Conservation (phyloP, 2,113 vertebrate genomes). For the Illadopsis cleaveri region DNA sequence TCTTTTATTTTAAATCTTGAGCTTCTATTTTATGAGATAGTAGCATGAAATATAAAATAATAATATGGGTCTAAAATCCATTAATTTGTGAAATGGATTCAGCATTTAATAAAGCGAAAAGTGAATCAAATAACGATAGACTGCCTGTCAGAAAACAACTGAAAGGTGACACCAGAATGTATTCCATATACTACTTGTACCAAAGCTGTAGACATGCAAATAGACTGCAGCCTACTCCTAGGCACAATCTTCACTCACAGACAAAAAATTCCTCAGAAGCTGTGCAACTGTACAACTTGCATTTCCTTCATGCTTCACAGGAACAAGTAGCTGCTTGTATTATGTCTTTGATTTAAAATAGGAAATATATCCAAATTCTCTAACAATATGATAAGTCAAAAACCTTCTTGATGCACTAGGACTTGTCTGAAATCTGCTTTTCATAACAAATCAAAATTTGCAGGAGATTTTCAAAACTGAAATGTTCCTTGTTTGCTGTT, state of each 20-base stretch:
- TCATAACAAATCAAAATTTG: background rate
- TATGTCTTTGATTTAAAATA: background rate
- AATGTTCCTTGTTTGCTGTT: constrained; percentile 15
- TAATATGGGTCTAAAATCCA: background rate
- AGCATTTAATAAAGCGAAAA: background rate
- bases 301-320: background rate
- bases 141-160: background rate
- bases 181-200: background rate
- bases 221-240: background rate
- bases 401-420: background rate
- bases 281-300: background rate
- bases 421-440: background rate
- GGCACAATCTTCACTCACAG: background rate
- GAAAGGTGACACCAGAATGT: background rate
- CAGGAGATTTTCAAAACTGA: background rate
- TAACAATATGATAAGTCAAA: background rate
- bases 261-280: background rate
- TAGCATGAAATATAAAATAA: background rate
- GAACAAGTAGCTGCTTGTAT: background rate
- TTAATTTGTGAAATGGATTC: background rate
- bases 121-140: background rate
- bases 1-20: background rate
- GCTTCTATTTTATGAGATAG: background rate
- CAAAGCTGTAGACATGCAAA: background rate
- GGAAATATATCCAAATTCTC: background rate